Conservation (phyloP, 2,797 vertebrate genomes). For the Parambassis ranga region DNA sequence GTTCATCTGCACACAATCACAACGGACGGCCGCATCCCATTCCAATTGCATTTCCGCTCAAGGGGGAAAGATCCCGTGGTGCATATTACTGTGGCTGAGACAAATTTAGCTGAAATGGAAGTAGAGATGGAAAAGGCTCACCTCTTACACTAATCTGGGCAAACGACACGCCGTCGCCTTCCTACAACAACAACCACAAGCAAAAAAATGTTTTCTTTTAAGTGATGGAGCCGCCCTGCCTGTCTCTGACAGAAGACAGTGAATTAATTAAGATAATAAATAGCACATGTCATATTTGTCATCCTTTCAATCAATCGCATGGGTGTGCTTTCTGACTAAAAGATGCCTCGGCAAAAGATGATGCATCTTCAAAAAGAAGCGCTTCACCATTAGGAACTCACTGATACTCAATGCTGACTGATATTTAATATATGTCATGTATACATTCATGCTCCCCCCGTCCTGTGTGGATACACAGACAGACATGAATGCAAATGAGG, state of each 20-base stretch:
- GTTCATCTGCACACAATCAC: constrained; percentile 70
- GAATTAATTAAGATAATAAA: constrained; percentile 76
- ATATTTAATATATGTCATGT: constrained; percentile 68
- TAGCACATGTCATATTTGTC: constrained; percentile 72
- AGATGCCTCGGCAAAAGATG: constrained; percentile 24
- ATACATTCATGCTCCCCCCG: constrained; percentile 50
- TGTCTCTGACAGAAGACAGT: constrained; percentile 60
- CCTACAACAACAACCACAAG: constrained; percentile 20
- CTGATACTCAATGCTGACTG: constrained; percentile 32
- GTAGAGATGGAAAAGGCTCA: constrained; percentile 64
- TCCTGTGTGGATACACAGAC: constrained; percentile 50
- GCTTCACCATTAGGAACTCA: constrained; percentile 10
- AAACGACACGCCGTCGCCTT: constrained; percentile 42
- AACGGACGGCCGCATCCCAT: constrained; percentile 64
- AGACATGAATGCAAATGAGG: constrained; percentile 61
- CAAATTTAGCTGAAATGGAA: constrained; percentile 69
- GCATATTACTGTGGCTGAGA: constrained; percentile 70
- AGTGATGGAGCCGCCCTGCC: constrained; percentile 43
- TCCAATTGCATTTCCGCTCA: constrained; percentile 65
- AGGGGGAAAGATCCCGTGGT: constrained; percentile 35
- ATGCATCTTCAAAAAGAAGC: constrained; percentile 25
- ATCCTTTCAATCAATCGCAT: constrained; percentile 71
- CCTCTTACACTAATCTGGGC: constrained; percentile 65
- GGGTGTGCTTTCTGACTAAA: constrained; percentile 29
- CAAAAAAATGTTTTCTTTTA: constrained; percentile 36